Conservation (phyloP, 2,797 vertebrate species). For the Petrocephalus sullivani region DNA sequence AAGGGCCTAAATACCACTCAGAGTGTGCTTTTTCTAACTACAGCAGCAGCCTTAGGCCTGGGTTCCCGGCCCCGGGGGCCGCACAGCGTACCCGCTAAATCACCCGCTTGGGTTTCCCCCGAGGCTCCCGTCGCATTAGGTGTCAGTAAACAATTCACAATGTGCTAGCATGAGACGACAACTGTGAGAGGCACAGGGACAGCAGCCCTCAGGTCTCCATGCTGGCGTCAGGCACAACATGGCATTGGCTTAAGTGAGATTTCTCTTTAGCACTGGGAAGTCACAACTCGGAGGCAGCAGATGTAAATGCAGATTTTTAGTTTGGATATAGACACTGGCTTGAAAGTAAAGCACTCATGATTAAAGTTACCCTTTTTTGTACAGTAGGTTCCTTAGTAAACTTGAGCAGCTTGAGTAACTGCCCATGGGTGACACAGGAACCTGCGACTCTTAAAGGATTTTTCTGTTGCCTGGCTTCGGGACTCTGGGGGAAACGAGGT, state of each 20-base stretch:
- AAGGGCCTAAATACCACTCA: conserved; percentile 43
- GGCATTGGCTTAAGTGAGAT: not conserved
- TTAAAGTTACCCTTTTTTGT: not conserved
- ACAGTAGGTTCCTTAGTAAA: not conserved
- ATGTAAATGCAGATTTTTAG: not conserved
- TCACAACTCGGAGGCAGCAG: not conserved
- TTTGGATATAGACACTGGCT: not conserved
- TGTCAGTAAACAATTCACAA: not conserved
- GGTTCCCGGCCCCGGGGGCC: not conserved
- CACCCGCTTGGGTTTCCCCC: conserved; percentile 13
- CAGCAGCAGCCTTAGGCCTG: conserved; percentile 12
- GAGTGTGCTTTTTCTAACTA: conserved; percentile 30
- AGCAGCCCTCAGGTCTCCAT: not conserved
- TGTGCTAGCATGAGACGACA: not conserved
- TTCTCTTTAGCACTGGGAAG: not conserved
- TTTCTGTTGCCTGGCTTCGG: not conserved
- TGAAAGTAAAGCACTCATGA: not conserved
- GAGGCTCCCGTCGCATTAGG: not conserved
- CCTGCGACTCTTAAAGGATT: not conserved
- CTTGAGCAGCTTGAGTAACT: conserved; percentile 7
- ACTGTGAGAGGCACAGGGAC: not conserved
- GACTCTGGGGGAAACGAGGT: conserved; percentile 7
- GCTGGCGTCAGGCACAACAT: not conserved
- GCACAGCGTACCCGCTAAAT: not conserved
- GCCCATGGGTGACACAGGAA: not conserved